phyloP scores from a whole-genome alignment of 2,888 invertebrate species.

The Ophion ellenae region DNA sequence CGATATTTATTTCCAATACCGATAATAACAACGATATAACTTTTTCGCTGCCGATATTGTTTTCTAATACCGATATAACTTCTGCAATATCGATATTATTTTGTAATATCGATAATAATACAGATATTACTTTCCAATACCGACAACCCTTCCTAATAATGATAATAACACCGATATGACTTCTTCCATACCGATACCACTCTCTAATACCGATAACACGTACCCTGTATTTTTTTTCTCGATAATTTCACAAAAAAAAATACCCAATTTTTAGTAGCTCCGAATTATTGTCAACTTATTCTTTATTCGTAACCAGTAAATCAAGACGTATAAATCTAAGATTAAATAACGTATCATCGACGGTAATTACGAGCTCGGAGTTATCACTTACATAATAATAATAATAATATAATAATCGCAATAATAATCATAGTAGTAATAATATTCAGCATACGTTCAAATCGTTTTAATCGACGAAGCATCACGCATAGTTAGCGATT shows the following conservation, averaged over 20 bases:
- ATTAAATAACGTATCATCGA: slow-evolving; percentile 73
- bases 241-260: not conserved
- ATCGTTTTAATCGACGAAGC: slow-evolving; percentile 16
- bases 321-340: slow-evolving; percentile 76
- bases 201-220: too few species aligned
- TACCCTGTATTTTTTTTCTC: too few species aligned
- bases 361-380: slow-evolving; percentile 54
- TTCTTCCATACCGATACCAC: too few species aligned
- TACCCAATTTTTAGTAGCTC: not conserved
- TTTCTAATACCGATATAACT: not conserved
- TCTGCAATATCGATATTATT: not conserved
- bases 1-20: not conserved
- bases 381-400: not conserved
- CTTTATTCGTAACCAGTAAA: slow-evolving; percentile 74
- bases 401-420: slow-evolving; percentile 15
- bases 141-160: too few species aligned
- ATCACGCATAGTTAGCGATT: slow-evolving; percentile 22
- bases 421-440: slow-evolving; percentile 50
- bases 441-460: slow-evolving; percentile 22
- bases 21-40: not conserved
- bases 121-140: too few species aligned
- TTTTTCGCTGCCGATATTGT: not conserved
- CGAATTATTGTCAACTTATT: slow-evolving; percentile 60
- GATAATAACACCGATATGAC: too few species aligned
- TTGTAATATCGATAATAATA: not conserved